Percentiles rank a stretch among this genome's conserved stretches.
Conservation (phyloP, 2,113 vertebrate species). For the Emydura subglobosa region DNA sequence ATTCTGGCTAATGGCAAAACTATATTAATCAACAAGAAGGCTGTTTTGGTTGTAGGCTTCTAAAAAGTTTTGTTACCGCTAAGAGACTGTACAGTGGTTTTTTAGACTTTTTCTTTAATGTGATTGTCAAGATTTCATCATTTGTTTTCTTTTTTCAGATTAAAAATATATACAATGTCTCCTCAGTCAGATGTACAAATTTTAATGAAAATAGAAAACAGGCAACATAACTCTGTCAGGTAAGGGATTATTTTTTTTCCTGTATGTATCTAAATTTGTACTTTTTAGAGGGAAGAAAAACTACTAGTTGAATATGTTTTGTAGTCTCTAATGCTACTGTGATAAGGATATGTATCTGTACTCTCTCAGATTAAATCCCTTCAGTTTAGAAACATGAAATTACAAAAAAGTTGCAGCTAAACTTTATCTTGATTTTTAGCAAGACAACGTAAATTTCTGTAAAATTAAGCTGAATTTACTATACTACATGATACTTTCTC, state of each 20-base stretch:
- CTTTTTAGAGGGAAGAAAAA: not conserved
- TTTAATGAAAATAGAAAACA: conserved; percentile 92
- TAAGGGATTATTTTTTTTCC: conserved; percentile 67
- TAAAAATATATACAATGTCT: conserved; percentile 86
- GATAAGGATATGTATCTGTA: not conserved
- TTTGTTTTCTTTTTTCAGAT: conserved; percentile 75
- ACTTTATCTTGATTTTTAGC: not conserved
- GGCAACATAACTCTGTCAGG: conserved; percentile 85
- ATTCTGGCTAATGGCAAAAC: not conserved
- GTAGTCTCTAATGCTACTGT: not conserved
- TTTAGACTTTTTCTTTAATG: conserved; percentile 4
- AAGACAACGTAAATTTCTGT: not conserved
- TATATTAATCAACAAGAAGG: not conserved
- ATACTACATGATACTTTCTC: not conserved
- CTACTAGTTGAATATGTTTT: fast-evolving
- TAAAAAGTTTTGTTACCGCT: not conserved
- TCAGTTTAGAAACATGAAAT: not conserved
- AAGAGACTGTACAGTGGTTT: not conserved
- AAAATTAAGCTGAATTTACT: not conserved
- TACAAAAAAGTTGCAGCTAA: not conserved
- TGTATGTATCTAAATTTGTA: not conserved
- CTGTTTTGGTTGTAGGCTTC: not conserved
- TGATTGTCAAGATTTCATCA: conserved; percentile 23
- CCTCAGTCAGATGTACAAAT: conserved; percentile 82
- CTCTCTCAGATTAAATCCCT: not conserved